A percentile compares a stretch with the other conserved stretches of the same genome.
These are phyloP conservation scores for Trimorus sp. DNA, from an alignment of 2,888 invertebrate species.

Conservation along the genomic window DNA sequence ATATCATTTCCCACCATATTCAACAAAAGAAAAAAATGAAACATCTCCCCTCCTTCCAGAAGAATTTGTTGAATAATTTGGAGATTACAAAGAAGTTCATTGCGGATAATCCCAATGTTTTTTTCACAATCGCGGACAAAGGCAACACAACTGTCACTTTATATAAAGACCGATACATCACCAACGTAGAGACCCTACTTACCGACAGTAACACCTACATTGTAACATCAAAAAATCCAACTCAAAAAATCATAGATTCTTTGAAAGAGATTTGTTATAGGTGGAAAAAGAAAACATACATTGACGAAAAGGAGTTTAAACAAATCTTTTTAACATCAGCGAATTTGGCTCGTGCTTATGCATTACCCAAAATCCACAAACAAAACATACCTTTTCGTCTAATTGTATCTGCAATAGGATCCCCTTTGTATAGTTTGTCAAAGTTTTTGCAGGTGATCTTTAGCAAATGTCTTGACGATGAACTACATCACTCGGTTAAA, in stretches of 20 bases:
- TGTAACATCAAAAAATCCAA: not conserved
- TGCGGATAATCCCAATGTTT: not conserved
- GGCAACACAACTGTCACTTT: not conserved
- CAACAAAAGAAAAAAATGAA: not conserved
- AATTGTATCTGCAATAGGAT: not conserved
- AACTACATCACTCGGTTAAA: not conserved
- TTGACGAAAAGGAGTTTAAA: too few species aligned
- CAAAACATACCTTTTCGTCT: not conserved
- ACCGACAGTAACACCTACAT: not conserved
- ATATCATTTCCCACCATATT: not conserved
- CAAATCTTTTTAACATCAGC: not conserved
- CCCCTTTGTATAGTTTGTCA: not conserved
- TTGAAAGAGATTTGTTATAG: not conserved
- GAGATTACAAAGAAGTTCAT: not conserved
- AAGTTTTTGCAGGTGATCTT: not conserved
- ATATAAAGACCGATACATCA: not conserved
- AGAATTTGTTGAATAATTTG: not conserved
- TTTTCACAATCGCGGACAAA: not conserved
- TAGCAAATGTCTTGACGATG: not conserved
- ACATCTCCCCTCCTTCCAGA: not conserved
- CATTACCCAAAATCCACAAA: not conserved
- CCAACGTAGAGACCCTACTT: not conserved
- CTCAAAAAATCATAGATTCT: not conserved
- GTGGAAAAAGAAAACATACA: not conserved
- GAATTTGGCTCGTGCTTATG: not conserved